Conservation (phyloP, 2,113 vertebrate genomes). For the Micromys minutus region DNA sequence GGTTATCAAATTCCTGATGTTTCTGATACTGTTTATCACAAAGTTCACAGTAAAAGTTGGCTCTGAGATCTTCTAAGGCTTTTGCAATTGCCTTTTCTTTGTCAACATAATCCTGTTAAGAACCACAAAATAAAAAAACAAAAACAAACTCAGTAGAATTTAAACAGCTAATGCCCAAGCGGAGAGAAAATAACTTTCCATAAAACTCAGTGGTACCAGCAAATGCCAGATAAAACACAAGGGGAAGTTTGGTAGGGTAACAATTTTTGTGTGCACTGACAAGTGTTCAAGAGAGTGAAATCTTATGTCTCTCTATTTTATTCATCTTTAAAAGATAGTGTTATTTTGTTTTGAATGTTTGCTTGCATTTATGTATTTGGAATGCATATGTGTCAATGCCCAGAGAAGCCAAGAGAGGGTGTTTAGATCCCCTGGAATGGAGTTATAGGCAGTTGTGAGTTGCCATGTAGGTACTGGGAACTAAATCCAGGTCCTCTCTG, state of each 20-base stretch:
- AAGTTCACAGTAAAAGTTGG: slow-evolving; percentile 99
- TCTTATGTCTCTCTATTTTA: background rate
- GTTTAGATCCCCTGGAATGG: background rate
- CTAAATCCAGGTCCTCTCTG: background rate
- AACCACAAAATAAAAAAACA: slow-evolving; percentile 53
- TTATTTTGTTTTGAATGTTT: background rate
- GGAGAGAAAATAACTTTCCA: slow-evolving; percentile 5
- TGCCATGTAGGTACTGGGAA: background rate
- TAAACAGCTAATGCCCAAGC: background rate
- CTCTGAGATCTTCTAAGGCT: slow-evolving; percentile 97
- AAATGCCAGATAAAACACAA: slow-evolving; percentile 15
- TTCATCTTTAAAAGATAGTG: background rate
- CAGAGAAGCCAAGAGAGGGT: background rate
- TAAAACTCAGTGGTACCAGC: background rate
- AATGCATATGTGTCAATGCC: background rate
- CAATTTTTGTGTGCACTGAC: background rate
- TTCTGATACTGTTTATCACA: slow-evolving; percentile 99
- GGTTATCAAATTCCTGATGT: slow-evolving; percentile 99
- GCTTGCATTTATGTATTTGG: background rate
- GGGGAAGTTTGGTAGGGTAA: background rate
- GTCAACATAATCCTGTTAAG: slow-evolving; percentile 94
- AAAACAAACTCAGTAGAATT: slow-evolving; percentile 42
- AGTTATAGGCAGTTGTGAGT: background rate
- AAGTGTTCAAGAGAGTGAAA: background rate
- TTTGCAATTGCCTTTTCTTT: slow-evolving; percentile 99